Evolutionary conservation across 2,888 invertebrate species (phyloP).

Genomic region (Anthophora plumipes): DNA sequence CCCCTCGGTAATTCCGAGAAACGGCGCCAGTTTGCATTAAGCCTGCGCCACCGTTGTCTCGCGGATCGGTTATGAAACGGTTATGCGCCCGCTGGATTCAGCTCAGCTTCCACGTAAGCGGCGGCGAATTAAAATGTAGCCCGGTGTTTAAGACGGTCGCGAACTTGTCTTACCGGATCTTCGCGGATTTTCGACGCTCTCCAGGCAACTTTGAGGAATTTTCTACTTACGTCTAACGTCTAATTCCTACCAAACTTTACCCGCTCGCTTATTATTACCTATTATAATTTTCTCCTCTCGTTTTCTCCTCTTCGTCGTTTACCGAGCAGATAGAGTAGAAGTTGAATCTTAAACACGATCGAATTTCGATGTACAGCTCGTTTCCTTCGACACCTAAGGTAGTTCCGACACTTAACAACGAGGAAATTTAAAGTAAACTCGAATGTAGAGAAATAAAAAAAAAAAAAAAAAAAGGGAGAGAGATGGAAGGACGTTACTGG

Average conservation of each 20-base stretch:
- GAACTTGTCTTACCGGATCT: neutral
- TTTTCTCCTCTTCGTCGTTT: too few species aligned
- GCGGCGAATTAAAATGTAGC: conserved; percentile 17
- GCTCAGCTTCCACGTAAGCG: conserved; percentile 3
- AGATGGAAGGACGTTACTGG: neutral
- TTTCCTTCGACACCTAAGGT: neutral
- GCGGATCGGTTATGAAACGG: conserved; percentile 39
- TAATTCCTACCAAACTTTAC: too few species aligned
- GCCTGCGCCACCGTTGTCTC: conserved; percentile 16
- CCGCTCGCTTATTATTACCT: too few species aligned
- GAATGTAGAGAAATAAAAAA: neutral
- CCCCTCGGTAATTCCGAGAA: conserved; percentile 39
- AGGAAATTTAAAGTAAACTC: neutral
- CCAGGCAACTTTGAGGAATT: neutral
- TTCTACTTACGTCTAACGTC: too few species aligned
- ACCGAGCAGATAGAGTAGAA: neutral
- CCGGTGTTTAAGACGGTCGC: neutral
- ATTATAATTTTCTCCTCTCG: too few species aligned
- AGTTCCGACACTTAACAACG: neutral
- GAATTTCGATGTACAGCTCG: neutral
- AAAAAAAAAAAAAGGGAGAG: neutral
- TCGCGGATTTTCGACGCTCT: neutral
- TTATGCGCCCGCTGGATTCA: conserved; percentile 21
- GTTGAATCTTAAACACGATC: neutral
- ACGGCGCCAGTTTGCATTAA: conserved; percentile 39